Conservation (phyloP, 1,140 invertebrate species). For the Asobara japonica region DNA sequence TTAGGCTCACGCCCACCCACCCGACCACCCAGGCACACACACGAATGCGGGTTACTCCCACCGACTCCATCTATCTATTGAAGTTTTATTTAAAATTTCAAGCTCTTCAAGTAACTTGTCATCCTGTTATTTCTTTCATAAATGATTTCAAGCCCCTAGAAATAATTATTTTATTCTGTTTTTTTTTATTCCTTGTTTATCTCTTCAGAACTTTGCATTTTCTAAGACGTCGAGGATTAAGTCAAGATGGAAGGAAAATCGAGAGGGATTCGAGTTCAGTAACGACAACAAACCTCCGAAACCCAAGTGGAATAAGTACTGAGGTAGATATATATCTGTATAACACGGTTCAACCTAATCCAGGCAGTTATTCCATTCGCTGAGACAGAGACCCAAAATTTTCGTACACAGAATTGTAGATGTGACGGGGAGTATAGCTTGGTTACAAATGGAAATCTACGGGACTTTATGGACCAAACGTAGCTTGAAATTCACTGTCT, state of each 20-base stretch:
- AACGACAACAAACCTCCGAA: conserved; percentile 13
- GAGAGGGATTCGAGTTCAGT: neutral
- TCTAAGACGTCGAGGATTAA: neutral
- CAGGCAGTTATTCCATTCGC: neutral
- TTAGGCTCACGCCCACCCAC: too few species aligned
- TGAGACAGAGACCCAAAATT: neutral
- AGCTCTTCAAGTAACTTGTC: neutral
- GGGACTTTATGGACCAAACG: neutral
- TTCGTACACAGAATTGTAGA: neutral
- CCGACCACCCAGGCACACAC: too few species aligned
- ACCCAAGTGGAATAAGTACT: conserved; percentile 5
- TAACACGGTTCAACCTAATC: conserved; percentile 10
- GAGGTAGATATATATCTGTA: neutral
- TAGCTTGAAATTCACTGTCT: neutral
- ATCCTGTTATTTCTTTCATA: neutral
- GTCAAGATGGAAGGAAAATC: neutral
- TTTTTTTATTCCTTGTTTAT: too few species aligned
- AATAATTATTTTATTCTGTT: too few species aligned
- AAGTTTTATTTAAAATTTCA: neutral
- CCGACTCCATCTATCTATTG: too few species aligned
- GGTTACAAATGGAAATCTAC: neutral
- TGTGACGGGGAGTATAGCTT: conserved; percentile 1
- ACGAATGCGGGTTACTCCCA: too few species aligned
- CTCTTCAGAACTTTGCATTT: neutral
- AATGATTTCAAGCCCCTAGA: neutral